Evolutionary conservation across 2,113 vertebrate genomes (phyloP), one percentile per base, ranked within the genome.

Genomic region (Leptosomus discolor): DNA sequence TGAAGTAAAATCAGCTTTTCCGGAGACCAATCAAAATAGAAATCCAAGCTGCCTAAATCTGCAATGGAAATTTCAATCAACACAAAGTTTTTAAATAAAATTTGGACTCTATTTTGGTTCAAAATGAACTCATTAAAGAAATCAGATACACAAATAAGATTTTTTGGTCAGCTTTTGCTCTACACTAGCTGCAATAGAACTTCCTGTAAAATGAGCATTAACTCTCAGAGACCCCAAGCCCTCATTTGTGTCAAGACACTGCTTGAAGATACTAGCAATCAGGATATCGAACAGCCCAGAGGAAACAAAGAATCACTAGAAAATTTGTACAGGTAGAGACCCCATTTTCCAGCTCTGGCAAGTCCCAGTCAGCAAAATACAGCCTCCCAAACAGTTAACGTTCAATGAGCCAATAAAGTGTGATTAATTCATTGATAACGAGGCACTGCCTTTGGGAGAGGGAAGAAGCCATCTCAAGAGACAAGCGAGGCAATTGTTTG

Each of bases 401-500:
- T 21, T 95, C 93, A 48, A 14, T 43, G 78, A 79, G 88, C 94
- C 77, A 54, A 96, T 94, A 92, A 39, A 88, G 22, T 22, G 12
- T 83, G 95, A 97, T 80, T 73, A 96, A 97, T 97, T 95, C 88
- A 90, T 94, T 45, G 91, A 90, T 92, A 96, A 92, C 36, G 14
- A 23, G 5, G 81, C 11, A 4, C 80, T 83, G 96, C 90, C 94
- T 90, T 71, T 24, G 91, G 88, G 81, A 95, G 85, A 95, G 92
- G 94, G 71, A 71, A 78, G 94, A 78, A 97, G 92, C 92, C 97
- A 90, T 86, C 63, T 94, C 95, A 7, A 73, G 95, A 98, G 98
- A 98, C 98, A 98, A 98, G 97, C 15, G 67, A 96, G 88, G 97
- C 98, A 92, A 98, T 98, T 98, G 98, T 98, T 95, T 97, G 97